Conservation (phyloP, 2,113 vertebrate species). For the Cololabis saira region DNA sequence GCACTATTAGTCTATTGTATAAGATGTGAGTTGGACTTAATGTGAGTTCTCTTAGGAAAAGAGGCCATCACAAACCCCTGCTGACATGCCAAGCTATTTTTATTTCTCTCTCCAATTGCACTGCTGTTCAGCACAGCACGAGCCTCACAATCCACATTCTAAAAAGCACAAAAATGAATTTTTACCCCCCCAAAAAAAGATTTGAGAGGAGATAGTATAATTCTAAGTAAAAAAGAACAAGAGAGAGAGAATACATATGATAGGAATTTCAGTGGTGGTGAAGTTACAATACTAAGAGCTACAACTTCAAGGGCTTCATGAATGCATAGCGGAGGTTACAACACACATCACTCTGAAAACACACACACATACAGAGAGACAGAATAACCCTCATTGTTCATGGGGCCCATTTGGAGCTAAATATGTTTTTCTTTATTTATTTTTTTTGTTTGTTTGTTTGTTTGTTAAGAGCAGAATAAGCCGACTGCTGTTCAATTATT, state of each 20-base stretch:
- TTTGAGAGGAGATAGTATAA: conserved; percentile 6
- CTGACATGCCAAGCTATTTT: conserved; percentile 75
- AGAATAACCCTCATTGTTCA: no score
- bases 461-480: no score
- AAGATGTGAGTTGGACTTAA: conserved; percentile 48
- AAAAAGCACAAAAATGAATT: conserved; percentile 23
- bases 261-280: background rate
- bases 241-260: background rate
- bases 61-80: conserved; percentile 71
- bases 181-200: conserved; percentile 18
- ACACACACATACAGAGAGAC: no score
- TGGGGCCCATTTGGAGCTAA: no score
- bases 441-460: no score
- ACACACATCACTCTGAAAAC: no score
- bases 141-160: conserved; percentile 37
- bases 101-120: conserved; percentile 64
- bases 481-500: no score
- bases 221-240: background rate
- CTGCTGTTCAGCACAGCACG: conserved; percentile 57
- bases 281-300: background rate
- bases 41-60: conserved; percentile 68
- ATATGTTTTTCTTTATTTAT: no score
- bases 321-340: no score
- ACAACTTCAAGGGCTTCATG: no score
- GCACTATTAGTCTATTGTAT: conserved; percentile 48